A percentile compares a stretch with the other conserved stretches of the same genome.
Conservation (phyloP, 2,888 invertebrate species). For the Tyria jacobaeae region DNA sequence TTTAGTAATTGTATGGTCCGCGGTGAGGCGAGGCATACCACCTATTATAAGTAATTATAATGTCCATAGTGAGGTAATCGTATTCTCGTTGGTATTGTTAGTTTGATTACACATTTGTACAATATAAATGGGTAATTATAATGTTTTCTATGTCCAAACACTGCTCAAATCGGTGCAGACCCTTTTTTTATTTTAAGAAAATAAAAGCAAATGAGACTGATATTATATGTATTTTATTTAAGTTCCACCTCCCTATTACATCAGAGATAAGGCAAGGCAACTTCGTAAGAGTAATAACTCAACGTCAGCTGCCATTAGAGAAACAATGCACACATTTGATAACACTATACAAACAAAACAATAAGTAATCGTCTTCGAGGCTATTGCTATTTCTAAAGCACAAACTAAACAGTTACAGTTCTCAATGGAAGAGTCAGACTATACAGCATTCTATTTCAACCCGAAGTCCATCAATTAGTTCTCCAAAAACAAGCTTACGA, state of each 20-base stretch:
- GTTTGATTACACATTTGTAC: slow-evolving; percentile 34
- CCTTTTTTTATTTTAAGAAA: slow-evolving; percentile 56
- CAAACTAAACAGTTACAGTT: slow-evolving; percentile 2
- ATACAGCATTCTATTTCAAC: not conserved
- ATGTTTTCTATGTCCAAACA: slow-evolving; percentile 46
- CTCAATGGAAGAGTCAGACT: not conserved
- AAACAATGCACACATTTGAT: slow-evolving; percentile 6
- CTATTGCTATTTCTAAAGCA: not conserved
- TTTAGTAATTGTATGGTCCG: slow-evolving; percentile 19
- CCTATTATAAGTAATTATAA: slow-evolving; percentile 24
- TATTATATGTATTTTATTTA: slow-evolving; percentile 58
- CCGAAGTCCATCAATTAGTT: not conserved
- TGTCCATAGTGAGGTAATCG: slow-evolving; percentile 9
- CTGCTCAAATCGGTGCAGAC: slow-evolving; percentile 67
- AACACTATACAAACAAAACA: slow-evolving; percentile 1
- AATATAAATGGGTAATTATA: slow-evolving; percentile 26
- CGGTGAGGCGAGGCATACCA: slow-evolving; percentile 13
- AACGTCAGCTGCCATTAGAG: not conserved
- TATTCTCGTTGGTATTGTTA: slow-evolving; percentile 29
- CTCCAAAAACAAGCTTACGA: not conserved
- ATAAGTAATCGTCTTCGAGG: not conserved
- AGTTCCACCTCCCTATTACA: slow-evolving; percentile 19
- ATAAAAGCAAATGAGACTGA: slow-evolving; percentile 80
- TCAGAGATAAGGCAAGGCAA: not conserved
- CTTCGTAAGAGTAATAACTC: not conserved